Base-by-base conservation (phyloP, 2,113 vertebrate genomes). In the Pluvialis apricaria region DNA sequence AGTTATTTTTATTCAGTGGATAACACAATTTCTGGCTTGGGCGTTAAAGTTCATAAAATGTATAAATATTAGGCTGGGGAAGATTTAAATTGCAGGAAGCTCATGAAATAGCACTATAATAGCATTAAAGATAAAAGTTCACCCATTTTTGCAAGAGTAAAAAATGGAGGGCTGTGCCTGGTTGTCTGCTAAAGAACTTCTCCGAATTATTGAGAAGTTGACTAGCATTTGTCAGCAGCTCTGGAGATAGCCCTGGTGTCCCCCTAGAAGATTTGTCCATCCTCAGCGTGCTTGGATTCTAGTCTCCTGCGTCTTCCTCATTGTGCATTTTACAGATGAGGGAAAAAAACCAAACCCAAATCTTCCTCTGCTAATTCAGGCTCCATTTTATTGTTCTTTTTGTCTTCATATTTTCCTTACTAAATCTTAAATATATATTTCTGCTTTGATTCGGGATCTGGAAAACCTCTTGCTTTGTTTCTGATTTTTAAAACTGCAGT, bases 61-160 rank as follows among this genome's bases (percentile, higher is more conserved):
- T 57, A 5, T 76, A 57, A 69, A 80, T 92, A 60, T 26, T 61
- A 73, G 55, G 4, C 6, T 90, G 34, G 8, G 40, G 15, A 93
- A 28, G 19, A 73, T 73, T 32, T 86, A 79, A 93, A 87, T 82
- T 76, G 18, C 61, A 83, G 64, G 52, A 86, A 82, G 20, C 11
- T 82, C 0, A 0, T 12, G 36, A 25, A 72, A 61, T n/a, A n/a
- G n/a, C n/a, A 4, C 38, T 75, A 1, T 17, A 61, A 58, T 9
- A n/a, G 31, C 38, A 44, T 65, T 36, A 73, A 87, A 78, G 7
- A 12, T n/a, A 68, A 18, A 88, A 86, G 32, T 87, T 90, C 14
- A 55, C 11, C 44, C 19, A 0, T 24, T 80, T 92, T 81, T 75
- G 19, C 22, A 38, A 87, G 44, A 62, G 18, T 4, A 1, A 14